Base-by-base conservation (phyloP, 2,888 invertebrate species). In the Temnothorax unifasciatus region DNA sequence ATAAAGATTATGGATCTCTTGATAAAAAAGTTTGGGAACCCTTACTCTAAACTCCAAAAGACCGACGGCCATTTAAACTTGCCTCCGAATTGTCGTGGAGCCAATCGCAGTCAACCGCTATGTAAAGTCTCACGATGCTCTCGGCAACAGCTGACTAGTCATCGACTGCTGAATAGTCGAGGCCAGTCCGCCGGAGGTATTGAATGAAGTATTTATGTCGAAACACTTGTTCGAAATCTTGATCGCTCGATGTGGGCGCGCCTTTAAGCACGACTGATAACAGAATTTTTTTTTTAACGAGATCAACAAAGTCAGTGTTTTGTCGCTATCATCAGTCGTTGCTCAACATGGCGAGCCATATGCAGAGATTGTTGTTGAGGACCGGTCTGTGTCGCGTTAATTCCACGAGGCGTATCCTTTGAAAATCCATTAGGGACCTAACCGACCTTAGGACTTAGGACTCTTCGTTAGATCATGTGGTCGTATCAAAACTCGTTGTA, bases 401-500 rank as follows among this genome's bases (percentile, higher is more conserved):
- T 74, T 82, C 85, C 3, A 68, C 83, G 4, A 92, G 91, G 74
- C 88, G 94, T 94, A 94, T 94, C 94, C 94, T 94, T 93, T 91
- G 29, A 15, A 76, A 76, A 82, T 25, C 34, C 0, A 0, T 41
- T 3, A 11, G 6, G 11, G 8, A 41, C 29, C 15, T 41, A 63
- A 21, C 3, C 11, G 34, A 25, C 54, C 6, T 21, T 34, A 71
- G 47, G 29, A 34, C 18, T 64, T 41, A 18, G 15, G 4, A 15
- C 8, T 57, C 2, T 4, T 69, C 3, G 47, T 57, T 50, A 34
- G 25, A 74, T 64, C 15, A n/a, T 54, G 59, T 9, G 34, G 21
- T 50, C 2, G 29, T 25, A 9, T 50, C 25, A 2, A 13, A 11
- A 29, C 41, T 64, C 21, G 59, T 88, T 11, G 18, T n/a, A 54